Conservation (phyloP, 2,888 invertebrate genomes). For the Agrypnus murinus region DNA sequence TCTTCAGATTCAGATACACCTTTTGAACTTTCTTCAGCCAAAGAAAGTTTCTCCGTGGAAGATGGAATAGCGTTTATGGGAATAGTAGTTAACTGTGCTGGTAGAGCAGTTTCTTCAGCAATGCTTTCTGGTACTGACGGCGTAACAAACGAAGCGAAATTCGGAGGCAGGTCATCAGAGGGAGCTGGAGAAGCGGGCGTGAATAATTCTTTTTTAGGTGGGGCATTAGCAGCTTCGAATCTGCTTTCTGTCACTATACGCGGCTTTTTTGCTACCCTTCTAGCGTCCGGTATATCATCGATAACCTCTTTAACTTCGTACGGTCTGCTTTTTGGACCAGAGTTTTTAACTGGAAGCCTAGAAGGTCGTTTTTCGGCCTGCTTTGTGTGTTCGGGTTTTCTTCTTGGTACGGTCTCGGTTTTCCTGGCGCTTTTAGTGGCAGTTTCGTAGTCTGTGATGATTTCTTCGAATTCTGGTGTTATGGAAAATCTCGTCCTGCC, state of each 20-base stretch:
- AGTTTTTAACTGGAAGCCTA: slow-evolving; percentile 17
- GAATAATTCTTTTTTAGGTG: slow-evolving; percentile 50
- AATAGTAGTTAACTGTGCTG: neutral
- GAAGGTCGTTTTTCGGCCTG: slow-evolving; percentile 47
- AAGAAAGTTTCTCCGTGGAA: slow-evolving; percentile 29
- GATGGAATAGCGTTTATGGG: neutral
- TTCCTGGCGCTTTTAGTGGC: slow-evolving; percentile 40
- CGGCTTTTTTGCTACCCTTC: slow-evolving; percentile 58
- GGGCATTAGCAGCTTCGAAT: slow-evolving; percentile 63
- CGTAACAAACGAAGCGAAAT: neutral
- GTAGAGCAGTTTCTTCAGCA: slow-evolving; percentile 29
- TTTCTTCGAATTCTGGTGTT: slow-evolving; percentile 62
- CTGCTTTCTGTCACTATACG: slow-evolving; percentile 65
- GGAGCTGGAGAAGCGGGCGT: slow-evolving; percentile 43
- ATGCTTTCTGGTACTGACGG: slow-evolving; percentile 13
- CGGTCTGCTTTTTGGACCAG: slow-evolving; percentile 10
- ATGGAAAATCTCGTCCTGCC: slow-evolving; percentile 66
- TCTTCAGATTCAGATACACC: neutral
- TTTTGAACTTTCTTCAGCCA: slow-evolving; percentile 9
- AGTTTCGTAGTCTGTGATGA: slow-evolving; percentile 53
- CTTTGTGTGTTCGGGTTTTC: slow-evolving; percentile 55
- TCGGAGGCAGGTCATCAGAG: slow-evolving; percentile 32
- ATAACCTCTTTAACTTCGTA: slow-evolving; percentile 66
- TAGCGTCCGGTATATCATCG: slow-evolving; percentile 65
- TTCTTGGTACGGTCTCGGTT: slow-evolving; percentile 56